These are phyloP conservation scores for Leptatherina wallacei DNA, from an alignment of 2,797 vertebrate species.

Conservation along the genomic window DNA sequence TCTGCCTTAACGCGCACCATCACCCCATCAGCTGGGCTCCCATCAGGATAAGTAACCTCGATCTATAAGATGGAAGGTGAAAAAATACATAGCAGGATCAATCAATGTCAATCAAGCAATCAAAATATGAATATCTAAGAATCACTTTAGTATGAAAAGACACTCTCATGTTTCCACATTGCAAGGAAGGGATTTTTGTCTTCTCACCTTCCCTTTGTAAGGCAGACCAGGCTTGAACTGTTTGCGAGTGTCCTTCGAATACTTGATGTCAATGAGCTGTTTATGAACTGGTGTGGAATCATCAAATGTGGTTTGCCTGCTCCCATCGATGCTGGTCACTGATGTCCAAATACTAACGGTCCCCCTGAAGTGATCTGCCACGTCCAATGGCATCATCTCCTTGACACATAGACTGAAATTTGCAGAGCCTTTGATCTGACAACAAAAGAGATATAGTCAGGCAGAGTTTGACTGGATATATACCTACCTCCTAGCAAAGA, in stretches of 20 bases:
- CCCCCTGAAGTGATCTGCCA: slow-evolving; percentile 93
- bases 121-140: not conserved
- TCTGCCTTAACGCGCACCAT: slow-evolving; percentile 91
- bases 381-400: slow-evolving; percentile 92
- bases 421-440: slow-evolving; percentile 89
- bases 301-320: slow-evolving; percentile 89
- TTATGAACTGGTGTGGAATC: slow-evolving; percentile 92
- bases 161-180: accelerated
- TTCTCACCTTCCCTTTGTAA: slow-evolving; percentile 91
- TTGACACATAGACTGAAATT: slow-evolving; percentile 89
- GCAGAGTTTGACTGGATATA: not conserved
- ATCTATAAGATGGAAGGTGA: slow-evolving; percentile 77
- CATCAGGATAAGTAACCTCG: slow-evolving; percentile 92
- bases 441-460: slow-evolving; percentile 23
- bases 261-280: slow-evolving; percentile 93
- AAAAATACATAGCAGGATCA: not conserved
- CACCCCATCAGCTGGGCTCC: slow-evolving; percentile 90
- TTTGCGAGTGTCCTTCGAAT: slow-evolving; percentile 92
- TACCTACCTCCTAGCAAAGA: not conserved
- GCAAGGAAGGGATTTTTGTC: accelerated
- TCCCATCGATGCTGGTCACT: slow-evolving; percentile 87
- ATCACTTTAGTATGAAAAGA: not conserved
- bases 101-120: not conserved
- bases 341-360: slow-evolving; percentile 91
- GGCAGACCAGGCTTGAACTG: slow-evolving; percentile 95